A percentile compares a stretch with the other conserved stretches of the same genome.
Evolutionary conservation across 1,140 invertebrate genomes (phyloP).

Genomic region (Caenorhabditis briggsae): DNA sequence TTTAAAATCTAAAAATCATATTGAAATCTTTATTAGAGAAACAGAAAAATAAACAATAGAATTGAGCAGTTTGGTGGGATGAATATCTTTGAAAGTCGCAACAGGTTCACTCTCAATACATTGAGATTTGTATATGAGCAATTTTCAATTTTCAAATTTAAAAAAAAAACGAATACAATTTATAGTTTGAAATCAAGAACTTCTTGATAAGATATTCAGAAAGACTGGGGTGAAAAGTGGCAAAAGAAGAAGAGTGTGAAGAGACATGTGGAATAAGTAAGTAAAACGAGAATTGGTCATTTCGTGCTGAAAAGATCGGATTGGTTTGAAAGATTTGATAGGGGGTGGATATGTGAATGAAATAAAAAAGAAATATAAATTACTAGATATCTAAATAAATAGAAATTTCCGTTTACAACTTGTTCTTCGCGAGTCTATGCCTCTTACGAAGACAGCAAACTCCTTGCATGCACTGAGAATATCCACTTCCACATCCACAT

Average conservation of each 20-base stretch:
- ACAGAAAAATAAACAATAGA: background rate
- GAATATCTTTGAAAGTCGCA: slow-evolving; percentile 52
- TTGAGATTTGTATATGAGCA: slow-evolving; percentile 45
- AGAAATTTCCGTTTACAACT: slow-evolving; percentile 25
- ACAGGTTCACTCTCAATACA: slow-evolving; percentile 42
- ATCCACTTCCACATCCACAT: slow-evolving; percentile 69
- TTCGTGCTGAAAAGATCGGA: slow-evolving; percentile 53
- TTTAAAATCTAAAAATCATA: no score
- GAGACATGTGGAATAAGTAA: slow-evolving; percentile 43
- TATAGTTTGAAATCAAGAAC: slow-evolving; percentile 40
- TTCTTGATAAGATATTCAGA: slow-evolving; percentile 24
- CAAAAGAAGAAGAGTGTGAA: slow-evolving; percentile 39
- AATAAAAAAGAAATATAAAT: slow-evolving; percentile 22
- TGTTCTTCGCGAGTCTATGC: slow-evolving; percentile 66
- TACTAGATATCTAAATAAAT: slow-evolving; percentile 36
- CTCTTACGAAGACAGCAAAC: slow-evolving; percentile 70
- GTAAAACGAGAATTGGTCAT: slow-evolving; percentile 56
- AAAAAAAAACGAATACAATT: slow-evolving; percentile 20
- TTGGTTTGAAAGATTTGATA: slow-evolving; percentile 20
- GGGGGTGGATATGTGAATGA: background rate
- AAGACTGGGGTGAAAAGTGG: slow-evolving; percentile 54
- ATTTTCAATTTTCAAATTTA: slow-evolving; percentile 45
- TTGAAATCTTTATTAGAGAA: slow-evolving; percentile 26
- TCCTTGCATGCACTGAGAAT: slow-evolving; percentile 69
- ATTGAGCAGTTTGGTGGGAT: slow-evolving; percentile 36